Evolutionary conservation across 2,888 invertebrate genomes (phyloP), one percentile per base, ranked within the genome.

Genomic region (Morinoia aosen): DNA sequence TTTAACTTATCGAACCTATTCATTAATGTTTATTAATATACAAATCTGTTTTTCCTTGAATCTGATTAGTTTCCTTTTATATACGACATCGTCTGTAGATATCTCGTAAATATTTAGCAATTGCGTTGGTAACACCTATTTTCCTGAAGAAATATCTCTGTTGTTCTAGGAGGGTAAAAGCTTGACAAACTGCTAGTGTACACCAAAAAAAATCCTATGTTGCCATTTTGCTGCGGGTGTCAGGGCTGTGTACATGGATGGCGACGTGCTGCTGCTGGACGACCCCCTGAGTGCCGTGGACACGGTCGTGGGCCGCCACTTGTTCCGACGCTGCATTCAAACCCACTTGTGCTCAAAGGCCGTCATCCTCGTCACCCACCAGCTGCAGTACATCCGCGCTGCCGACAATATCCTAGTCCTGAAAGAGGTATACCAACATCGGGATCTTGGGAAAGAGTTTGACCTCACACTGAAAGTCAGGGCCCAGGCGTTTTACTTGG

Each of bases 331-430:
- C 64, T 96, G 96, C 88, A 96, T 96, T 95, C 95, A 95, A 95
- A 91, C 56, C 76, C 95, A 96, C 88, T 95, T 96, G 64, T 95
- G 96, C 39, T 95, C 95, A 19, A 96, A 96, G 95, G 97, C 97
- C 3, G 97, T 97, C 58, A 97, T 98, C 94, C 97, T 98, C 58
- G 97, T 97, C 7, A 99, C 99, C 0, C 98, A 99, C 97, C 99
- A 99, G 97, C 97, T 98, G 95, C 99, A 99, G 97, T 98, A 98
- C 97, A 97, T 98, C 16, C 98, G 98, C 97, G 97, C 98, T 88
- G 98, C 98, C 2, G 98, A 98, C 97, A 98, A 97, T 96, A 98
- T 98, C 95, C 97, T 98, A 96, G 97, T 98, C 95, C 97, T 98
- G 95, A 98, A 98, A 95, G 98, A 98, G 97, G 98, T 96, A n/a